Conservation (phyloP, 2,888 invertebrate species). For the Thymelicus lineola region DNA sequence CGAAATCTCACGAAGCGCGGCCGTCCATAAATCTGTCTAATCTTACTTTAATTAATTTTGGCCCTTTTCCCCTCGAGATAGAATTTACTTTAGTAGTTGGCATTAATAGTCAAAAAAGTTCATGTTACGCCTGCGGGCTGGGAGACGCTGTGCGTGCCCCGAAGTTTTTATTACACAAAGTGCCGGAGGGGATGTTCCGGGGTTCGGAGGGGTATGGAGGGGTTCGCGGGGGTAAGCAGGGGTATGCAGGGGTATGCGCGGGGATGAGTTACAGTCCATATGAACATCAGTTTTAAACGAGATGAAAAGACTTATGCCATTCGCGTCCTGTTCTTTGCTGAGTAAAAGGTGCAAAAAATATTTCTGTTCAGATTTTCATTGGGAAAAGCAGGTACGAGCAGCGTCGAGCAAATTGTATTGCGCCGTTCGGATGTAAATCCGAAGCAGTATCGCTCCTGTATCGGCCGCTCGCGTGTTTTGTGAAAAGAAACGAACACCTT, state of each 20-base stretch:
- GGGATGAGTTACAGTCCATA: constrained; percentile 5
- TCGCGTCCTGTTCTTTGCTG: constrained; percentile 14
- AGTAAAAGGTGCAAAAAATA: constrained; percentile 12
- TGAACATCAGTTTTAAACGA: constrained; percentile 37
- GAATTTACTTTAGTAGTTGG: constrained; percentile 28
- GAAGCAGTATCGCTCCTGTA: constrained; percentile 15
- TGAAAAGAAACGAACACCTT: constrained; percentile 12
- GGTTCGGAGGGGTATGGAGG: not conserved
- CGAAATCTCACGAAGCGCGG: constrained; percentile 17
- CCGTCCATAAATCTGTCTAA: constrained; percentile 32
- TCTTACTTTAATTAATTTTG: constrained; percentile 37
- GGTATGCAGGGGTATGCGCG: not conserved
- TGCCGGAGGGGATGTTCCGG: not conserved
- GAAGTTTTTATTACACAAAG: constrained; percentile 33
- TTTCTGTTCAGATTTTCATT: constrained; percentile 23
- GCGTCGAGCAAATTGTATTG: constrained; percentile 19
- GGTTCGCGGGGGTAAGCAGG: not conserved
- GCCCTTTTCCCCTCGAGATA: constrained; percentile 30
- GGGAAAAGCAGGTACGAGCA: constrained; percentile 4
- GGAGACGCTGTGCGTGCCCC: constrained; percentile 18
- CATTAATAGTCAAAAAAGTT: constrained; percentile 23
- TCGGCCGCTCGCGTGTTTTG: constrained; percentile 9
- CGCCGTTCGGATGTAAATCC: constrained; percentile 25
- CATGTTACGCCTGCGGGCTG: constrained; percentile 18
- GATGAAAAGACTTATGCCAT: constrained; percentile 38